Evolutionary conservation across 2,113 vertebrate species (phyloP), one percentile per base, ranked within the genome.

Genomic region (Ceyx margarethae): DNA sequence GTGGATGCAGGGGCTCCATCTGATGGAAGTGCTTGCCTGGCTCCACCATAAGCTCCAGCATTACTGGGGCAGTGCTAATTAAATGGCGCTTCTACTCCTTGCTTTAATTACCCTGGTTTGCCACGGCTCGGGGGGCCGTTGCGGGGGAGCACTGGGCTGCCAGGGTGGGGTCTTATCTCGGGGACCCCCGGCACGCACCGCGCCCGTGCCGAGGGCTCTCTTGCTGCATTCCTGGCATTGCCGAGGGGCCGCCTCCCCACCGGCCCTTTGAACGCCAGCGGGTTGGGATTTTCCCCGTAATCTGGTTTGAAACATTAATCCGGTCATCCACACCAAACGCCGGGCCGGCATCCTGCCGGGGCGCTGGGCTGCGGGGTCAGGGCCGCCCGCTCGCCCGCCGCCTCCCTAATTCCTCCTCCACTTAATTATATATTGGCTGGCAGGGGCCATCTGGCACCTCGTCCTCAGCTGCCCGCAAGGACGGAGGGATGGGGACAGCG

Each of bases 181-280:
- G 65, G 2, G 37, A 86, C 84, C 89, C 92, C 82, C 71, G 18
- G 83, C 86, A 82, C 71, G 11, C 43, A 78, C 89, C 42, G 6
- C 75, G 8, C 83, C 93, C 54, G 76, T 90, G 93, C 89, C 42
- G 81, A 77, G 71, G 92, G 76, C 84, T 85, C 67, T 84, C 71
- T 58, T 54, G 25, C 66, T 2, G 48, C 95, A 95, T 97, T 96
- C 95, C 83, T 95, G 83, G 69, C 95, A 94, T 96, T 94, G 93
- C 94, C 94, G 90, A 87, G 95, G 76, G 84, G 93, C 89, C 51
- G 16, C 84, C 76, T 89, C 88, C 64, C 81, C 7, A 6, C 33
- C 73, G 33, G 91, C 80, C 93, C 87, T 83, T 94, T 89, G 95
- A 91, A 93, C 95, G 85, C 51, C 93, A 79, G 6, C 9, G 33